Evolutionary conservation across 1,140 invertebrate genomes (phyloP), one percentile per base, ranked within the genome.

Genomic region (Nymphalis io): DNA sequence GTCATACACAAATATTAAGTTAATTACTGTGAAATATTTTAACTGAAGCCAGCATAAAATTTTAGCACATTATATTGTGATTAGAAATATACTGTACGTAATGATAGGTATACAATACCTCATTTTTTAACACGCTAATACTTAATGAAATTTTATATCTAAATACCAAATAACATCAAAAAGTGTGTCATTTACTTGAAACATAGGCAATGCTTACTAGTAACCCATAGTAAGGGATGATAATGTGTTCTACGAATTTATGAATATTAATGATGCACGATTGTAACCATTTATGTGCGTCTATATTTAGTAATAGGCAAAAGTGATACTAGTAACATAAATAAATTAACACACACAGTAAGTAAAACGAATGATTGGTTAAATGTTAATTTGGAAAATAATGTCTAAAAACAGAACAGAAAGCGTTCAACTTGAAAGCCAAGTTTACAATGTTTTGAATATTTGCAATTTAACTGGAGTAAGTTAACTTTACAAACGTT

Each of bases 401-500:
- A 58, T 62, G 23, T 44, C 38, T 63, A 58, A 62, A 70, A 53
- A 70, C 39, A 38, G 62, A 69, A 21, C 64, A 64, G 72, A 74
- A 71, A 72, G 59, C 33, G 42, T 20, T 60, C 51, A 70, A 73
- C 55, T 51, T 57, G 67, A 76, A 78, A 78, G 76, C 76, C 75
- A 87, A 87, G 85, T 88, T 88, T 80, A 80, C 83, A 84, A 85
- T 88, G 84, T 88, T 87, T 86, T 86, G 84, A 86, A 87, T 87
- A 87, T 87, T 85, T 85, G 75, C 78, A 83, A 87, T 90, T 86
- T 87, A 84, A 75, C 79, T 74, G 74, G 87, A 85, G 80, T 83
- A 88, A 89, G 84, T 86, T 84, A 88, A 88, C 88, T 91, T 90
- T 82, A 83, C 79, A 87, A 87, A 87, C 87, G 84, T 86, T 84